Base-by-base conservation (phyloP, 2,113 vertebrate genomes). In the Cyprinodon tularosa region DNA sequence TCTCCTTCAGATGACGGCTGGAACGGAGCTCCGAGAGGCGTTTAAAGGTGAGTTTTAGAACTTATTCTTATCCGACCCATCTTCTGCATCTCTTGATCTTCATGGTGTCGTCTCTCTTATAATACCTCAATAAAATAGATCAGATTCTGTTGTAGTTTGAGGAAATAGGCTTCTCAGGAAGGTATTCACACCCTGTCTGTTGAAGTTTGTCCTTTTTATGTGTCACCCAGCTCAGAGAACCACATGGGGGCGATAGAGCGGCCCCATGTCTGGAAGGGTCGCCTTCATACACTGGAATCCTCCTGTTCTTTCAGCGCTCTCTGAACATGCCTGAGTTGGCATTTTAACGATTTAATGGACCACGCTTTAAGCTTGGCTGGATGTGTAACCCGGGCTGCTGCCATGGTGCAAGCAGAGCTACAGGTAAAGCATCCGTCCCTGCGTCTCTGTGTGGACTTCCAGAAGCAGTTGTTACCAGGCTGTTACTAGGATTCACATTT, bases 401-500 rank as follows among this genome's bases (percentile, higher is more conserved):
- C 81, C 72, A 82, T 74, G 66, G 82, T 61, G 80, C 44, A 47
- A n/a, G 44, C 38, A 22, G 10, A 39, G 57, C 65, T 66, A 68
- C 45, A 29, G 29, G 39, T 10, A 62, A 50, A 38, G 61, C 47
- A n/a, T 62, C 22, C 8, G 17, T 3, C 15, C 7, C 15, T 20
- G n/a, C 12, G 20, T 67, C 68, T 73, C 44, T 29, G 47, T 73
- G 62, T 71, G 64, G 60, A 44, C 40, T 14, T 75, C 47, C 39
- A 47, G 36, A 37, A 76, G 70, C 77, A 66, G 66, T 14, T 40
- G 74, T 81, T 67, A 71, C 9, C 45, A 77, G 48, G 81, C 79
- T 82, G 72, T 84, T 64, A 64, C 79, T n/a, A 71, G 22, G 75
- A 60, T 73, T 62, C 68, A 69, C 40, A 48, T 68, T 67, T 80